phyloP scores from a whole-genome alignment of 2,797 vertebrate species.

The Lepidocolaptes lacrymiger region DNA sequence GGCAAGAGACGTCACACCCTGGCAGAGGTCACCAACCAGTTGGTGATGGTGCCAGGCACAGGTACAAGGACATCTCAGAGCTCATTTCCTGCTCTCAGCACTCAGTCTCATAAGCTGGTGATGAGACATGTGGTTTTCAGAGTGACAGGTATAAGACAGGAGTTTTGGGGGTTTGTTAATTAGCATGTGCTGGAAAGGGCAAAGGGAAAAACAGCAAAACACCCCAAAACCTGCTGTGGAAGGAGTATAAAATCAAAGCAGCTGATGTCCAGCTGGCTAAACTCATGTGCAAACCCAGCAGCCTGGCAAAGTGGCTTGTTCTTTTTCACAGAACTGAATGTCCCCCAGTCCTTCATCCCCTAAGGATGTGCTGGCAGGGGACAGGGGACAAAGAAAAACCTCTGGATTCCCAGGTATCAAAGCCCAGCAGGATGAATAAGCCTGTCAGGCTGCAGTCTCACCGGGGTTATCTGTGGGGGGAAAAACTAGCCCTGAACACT shows the following conservation, averaged over 20 bases:
- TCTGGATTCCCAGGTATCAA: background rate
- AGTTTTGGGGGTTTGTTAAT: background rate
- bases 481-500: accelerated
- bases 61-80: slow-evolving; percentile 68
- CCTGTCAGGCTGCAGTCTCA: background rate
- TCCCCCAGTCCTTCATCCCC: background rate
- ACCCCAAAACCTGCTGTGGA: background rate
- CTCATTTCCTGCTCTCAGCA: background rate
- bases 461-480: background rate
- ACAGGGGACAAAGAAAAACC: background rate
- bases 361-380: background rate
- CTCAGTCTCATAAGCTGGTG: background rate
- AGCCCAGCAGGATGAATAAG: background rate
- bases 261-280: background rate
- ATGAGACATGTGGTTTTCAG: background rate
- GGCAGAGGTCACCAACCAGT: slow-evolving; percentile 93
- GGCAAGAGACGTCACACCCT: slow-evolving; percentile 94
- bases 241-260: background rate
- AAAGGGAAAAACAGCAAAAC: background rate
- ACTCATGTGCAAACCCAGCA: background rate
- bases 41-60: slow-evolving; percentile 82
- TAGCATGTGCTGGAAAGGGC: background rate
- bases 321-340: background rate
- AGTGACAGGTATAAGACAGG: background rate
- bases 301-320: background rate